Base-by-base conservation (phyloP, 2,797 vertebrate species). In the Adelosebastes latens region DNA sequence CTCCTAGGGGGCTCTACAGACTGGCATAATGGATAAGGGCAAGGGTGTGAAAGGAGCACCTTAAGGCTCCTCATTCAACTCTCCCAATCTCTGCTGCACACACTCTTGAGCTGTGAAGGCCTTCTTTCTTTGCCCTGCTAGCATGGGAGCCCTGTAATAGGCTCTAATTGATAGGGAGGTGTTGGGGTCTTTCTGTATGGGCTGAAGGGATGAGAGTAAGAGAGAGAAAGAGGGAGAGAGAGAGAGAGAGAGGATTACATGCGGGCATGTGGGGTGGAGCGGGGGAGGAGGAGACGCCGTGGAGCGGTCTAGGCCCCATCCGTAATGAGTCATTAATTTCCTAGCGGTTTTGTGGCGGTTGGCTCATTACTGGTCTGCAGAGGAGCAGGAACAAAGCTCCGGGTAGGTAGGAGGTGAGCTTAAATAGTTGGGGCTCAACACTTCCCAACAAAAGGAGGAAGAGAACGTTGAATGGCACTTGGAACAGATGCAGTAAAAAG, bases 281-380 rank as follows among this genome's bases (percentile, higher is more conserved):
- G 72, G 87, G 88, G 93, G 91, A 91, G 88, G 89, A 84, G 87
- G 86, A 96, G 96, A 97, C 96, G 96, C 92, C 95, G 96, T 95
- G 95, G 97, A 97, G 96, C 95, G 93, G 96, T 96, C 97, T 95
- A 92, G 96, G 96, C 95, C 96, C 96, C 94, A 95, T 96, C 89
- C 95, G 96, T 99, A 98, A 99, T 98, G 98, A 99, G 95, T 97
- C 96, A 97, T 97, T 98, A 97, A 98, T 98, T 98, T 98, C 96
- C 96, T 95, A 20, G 96, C 95, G 96, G 97, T 98, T 98, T 98
- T 98, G 96, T 98, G 97, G 96, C 85, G 96, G 97, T 97, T 96
- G 97, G 97, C 97, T 98, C 97, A 98, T 99, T 99, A 99, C 96
- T 95, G 96, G 96, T 94, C 95, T 97, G 97, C 96, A 97, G 97